Conservation (phyloP, 2,888 invertebrate species). For the Perithous albicinctus region DNA sequence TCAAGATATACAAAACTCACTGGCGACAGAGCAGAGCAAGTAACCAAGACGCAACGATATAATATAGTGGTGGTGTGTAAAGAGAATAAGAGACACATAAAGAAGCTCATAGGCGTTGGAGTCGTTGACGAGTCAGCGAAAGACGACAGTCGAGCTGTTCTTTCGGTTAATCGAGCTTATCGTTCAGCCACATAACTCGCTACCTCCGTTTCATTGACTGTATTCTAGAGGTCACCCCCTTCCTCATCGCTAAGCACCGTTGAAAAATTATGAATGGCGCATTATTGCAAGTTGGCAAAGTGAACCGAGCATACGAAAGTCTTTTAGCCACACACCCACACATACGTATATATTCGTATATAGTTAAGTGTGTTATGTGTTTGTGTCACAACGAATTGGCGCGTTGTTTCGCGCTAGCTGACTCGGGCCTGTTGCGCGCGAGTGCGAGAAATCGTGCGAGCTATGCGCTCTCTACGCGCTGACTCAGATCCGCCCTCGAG, state of each 20-base stretch:
- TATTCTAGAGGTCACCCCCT: not conserved
- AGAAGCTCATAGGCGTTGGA: not conserved
- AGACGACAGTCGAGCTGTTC: constrained; percentile 39
- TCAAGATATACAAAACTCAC: constrained; percentile 26
- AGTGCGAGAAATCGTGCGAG: constrained; percentile 55
- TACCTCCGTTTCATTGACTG: constrained; percentile 60
- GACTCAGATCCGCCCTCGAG: constrained; percentile 83
- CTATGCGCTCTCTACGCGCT: constrained; percentile 75
- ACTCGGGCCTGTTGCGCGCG: constrained; percentile 81
- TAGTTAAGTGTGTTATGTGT: not conserved
- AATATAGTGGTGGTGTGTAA: not conserved
- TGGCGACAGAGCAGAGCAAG: not conserved
- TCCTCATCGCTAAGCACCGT: constrained; percentile 9
- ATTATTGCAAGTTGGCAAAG: constrained; percentile 73
- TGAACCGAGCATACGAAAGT: constrained; percentile 13
- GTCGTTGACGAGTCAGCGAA: constrained; percentile 38
- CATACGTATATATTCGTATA: not conserved
- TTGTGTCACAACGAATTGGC: constrained; percentile 33
- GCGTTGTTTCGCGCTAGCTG: constrained; percentile 75
- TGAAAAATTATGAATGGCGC: constrained; percentile 81
- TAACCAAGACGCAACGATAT: constrained; percentile 5
- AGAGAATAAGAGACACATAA: not conserved
- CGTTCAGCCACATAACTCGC: constrained; percentile 30
- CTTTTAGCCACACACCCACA: not conserved
- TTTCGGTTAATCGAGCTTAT: constrained; percentile 53